phyloP scores from a whole-genome alignment of 2,888 invertebrate genomes.

The Palloptera scutellata region DNA sequence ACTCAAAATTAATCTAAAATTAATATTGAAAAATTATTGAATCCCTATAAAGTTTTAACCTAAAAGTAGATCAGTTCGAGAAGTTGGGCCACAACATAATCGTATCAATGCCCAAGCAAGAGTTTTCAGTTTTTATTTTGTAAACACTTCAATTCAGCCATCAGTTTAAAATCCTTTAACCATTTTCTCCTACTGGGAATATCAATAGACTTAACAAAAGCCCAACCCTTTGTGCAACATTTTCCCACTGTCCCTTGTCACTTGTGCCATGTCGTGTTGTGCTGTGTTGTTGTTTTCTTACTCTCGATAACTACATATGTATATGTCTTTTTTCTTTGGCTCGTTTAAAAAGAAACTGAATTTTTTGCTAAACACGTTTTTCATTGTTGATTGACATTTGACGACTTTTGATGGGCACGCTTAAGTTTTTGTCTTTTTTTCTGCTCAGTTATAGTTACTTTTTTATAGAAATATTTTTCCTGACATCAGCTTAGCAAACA shows the following conservation, averaged over 20 bases:
- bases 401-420: slow-evolving; percentile 51
- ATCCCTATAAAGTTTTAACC: too few relatives aligned
- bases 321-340: slow-evolving; percentile 15
- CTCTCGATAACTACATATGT: slow-evolving; percentile 32
- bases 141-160: too few relatives aligned
- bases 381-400: slow-evolving; percentile 52
- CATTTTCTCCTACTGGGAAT: too few relatives aligned
- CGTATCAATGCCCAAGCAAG: too few relatives aligned
- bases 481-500: not conserved
- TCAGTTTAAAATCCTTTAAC: too few relatives aligned
- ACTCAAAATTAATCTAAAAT: too few relatives aligned
- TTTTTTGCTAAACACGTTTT: slow-evolving; percentile 28
- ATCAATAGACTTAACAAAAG: too few relatives aligned
- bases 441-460: not conserved
- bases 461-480: not conserved
- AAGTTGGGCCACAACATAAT: too few relatives aligned
- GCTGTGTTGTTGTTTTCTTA: not conserved
- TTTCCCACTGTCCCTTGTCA: slow-evolving; percentile 30
- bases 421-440: slow-evolving; percentile 34
- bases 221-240: not conserved
- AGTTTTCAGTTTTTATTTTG: too few relatives aligned
- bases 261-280: slow-evolving; percentile 14
- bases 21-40: too few relatives aligned
- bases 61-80: too few relatives aligned
- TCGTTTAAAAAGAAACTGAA: not conserved